A percentile compares a stretch with the other conserved stretches of the same genome.
Evolutionary conservation across 2,888 invertebrate genomes (phyloP).

Genomic region (Callyntrura sp.): DNA sequence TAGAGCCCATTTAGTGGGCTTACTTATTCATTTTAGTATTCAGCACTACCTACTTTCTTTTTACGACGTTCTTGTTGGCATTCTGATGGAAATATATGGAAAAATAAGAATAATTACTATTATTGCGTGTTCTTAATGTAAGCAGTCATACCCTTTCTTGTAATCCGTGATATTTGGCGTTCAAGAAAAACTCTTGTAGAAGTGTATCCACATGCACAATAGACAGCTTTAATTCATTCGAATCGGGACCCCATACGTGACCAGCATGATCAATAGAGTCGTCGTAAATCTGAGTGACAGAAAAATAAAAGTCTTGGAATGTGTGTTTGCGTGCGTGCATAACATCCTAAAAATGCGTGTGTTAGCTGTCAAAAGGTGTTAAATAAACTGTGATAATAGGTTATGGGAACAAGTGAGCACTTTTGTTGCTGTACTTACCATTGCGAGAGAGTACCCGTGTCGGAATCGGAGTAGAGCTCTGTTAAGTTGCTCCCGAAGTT

Average conservation of each 20-base stretch:
- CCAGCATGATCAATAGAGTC: conserved; percentile 84
- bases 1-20: too few species aligned
- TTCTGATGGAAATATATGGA: not conserved
- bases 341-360: not conserved
- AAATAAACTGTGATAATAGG: not conserved
- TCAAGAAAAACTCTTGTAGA: conserved; percentile 84
- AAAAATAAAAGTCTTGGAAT: not conserved
- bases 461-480: conserved; percentile 79
- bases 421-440: conserved; percentile 76
- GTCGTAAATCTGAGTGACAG: conserved; percentile 83
- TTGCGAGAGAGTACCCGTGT: conserved; percentile 81
- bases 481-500: conserved; percentile 81
- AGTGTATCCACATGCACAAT: conserved; percentile 84
- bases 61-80: too few species aligned
- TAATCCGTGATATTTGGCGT: conserved; percentile 82
- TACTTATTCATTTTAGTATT: not conserved
- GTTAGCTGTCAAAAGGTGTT: not conserved
- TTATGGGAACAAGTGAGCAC: not conserved
- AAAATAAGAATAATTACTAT: too few species aligned
- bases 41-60: too few species aligned
- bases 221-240: conserved; percentile 83
- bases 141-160: conserved; percentile 68
- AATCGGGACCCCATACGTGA: conserved; percentile 85
- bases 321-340: not conserved
- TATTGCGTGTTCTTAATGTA: too few species aligned